A percentile compares a stretch with the other conserved stretches of the same genome.
phyloP scores from a whole-genome alignment of 1,140 invertebrate genomes.

The Magallana angulata region DNA sequence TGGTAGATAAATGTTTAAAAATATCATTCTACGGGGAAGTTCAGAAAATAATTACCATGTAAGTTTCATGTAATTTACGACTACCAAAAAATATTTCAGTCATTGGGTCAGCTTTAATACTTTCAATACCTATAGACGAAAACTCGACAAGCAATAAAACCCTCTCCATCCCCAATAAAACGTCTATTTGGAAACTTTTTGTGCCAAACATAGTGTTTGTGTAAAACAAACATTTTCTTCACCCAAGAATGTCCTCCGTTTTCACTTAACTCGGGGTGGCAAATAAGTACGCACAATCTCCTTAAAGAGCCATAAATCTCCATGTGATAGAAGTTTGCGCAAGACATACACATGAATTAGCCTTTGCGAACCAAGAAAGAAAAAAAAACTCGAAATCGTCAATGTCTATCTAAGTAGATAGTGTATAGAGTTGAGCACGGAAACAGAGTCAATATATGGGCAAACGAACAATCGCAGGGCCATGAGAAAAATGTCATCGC shows the following conservation, averaged over 20 bases:
- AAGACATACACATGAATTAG: constrained; percentile 21
- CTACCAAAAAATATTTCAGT: too few relatives aligned
- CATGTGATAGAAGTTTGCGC: constrained; percentile 2
- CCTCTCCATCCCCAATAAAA: too few relatives aligned
- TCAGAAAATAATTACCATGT: too few relatives aligned
- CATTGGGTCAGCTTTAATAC: too few relatives aligned
- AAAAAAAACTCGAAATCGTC: neutral
- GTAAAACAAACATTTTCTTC: neutral
- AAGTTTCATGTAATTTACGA: too few relatives aligned
- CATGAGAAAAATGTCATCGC: constrained; percentile 13
- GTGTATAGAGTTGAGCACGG: constrained; percentile 5
- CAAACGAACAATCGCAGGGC: neutral
- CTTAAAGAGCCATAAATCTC: neutral
- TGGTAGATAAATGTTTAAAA: too few relatives aligned
- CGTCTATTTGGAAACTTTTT: neutral
- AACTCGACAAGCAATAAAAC: too few relatives aligned
- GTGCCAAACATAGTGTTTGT: neutral
- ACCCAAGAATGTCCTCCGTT: neutral
- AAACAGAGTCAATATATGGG: constrained; percentile 16
- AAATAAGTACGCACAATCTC: neutral
- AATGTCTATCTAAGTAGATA: constrained; percentile 15
- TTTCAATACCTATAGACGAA: too few relatives aligned
- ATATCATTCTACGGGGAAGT: too few relatives aligned
- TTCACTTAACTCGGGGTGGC: neutral
- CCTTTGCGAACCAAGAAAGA: neutral